Evolutionary conservation across 2,113 vertebrate genomes (phyloP).

Genomic region (Terrapene triunguis): DNA sequence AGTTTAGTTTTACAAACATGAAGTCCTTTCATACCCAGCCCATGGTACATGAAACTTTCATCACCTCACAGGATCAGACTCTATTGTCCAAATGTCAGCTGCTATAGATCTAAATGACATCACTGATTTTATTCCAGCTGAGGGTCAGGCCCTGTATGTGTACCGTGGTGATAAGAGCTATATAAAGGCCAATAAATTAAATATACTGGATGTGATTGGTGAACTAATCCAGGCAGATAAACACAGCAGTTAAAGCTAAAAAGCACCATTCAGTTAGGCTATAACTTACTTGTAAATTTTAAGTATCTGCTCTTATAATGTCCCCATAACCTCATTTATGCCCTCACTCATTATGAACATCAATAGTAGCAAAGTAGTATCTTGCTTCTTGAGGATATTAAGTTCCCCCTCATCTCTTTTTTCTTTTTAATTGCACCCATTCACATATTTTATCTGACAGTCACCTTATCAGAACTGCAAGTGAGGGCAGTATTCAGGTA

Average conservation of each 20-base stretch:
- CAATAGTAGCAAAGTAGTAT: background rate
- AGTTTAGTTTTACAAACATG: background rate
- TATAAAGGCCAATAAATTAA: background rate
- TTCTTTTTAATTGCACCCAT: background rate
- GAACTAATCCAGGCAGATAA: background rate
- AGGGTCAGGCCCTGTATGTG: fast-evolving
- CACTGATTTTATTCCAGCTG: background rate
- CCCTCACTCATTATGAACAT: background rate
- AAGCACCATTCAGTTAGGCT: background rate
- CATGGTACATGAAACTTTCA: background rate
- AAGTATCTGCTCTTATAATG: background rate
- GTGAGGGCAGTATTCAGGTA: background rate
- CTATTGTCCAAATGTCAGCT: background rate
- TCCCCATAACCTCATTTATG: background rate
- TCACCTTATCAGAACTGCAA: background rate
- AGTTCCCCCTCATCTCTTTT: background rate
- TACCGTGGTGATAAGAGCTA: background rate
- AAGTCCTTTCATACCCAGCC: background rate
- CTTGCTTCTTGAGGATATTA: background rate
- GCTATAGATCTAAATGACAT: background rate
- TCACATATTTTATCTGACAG: background rate
- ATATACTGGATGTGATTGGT: background rate
- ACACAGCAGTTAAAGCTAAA: background rate
- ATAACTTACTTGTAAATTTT: background rate
- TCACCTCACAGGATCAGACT: background rate